Evolutionary conservation across 2,797 vertebrate species (phyloP).

Genomic region (Saxicola maurus): DNA sequence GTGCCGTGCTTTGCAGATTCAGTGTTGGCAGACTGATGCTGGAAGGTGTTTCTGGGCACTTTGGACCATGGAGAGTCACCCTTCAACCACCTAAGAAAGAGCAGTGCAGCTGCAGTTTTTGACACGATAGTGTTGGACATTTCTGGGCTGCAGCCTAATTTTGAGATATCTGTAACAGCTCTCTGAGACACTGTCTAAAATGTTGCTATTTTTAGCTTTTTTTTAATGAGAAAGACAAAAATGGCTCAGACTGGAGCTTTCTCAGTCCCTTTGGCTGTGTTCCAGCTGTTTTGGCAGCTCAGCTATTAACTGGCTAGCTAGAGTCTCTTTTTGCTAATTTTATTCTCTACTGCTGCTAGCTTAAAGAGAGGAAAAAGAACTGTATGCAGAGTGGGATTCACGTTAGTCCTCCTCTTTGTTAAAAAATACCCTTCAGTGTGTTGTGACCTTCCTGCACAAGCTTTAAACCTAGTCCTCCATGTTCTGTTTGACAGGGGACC

Average conservation of each 20-base stretch:
- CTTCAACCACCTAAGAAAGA: neutral
- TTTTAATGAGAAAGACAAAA: conserved; percentile 20
- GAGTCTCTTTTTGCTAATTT: neutral
- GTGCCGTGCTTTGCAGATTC: neutral
- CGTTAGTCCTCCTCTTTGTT: neutral
- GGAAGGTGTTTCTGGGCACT: neutral
- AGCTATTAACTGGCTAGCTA: neutral
- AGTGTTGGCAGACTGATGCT: neutral
- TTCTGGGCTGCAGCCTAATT: neutral
- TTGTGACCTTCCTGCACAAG: neutral
- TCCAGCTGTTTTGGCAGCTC: neutral
- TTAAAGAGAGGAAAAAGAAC: neutral
- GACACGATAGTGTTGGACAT: neutral
- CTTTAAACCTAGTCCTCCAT: neutral
- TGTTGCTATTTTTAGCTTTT: conserved; percentile 41
- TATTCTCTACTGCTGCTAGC: neutral
- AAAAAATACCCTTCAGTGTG: neutral
- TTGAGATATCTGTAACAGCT: neutral
- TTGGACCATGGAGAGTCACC: neutral
- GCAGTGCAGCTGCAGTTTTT: neutral
- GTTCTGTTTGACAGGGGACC: neutral
- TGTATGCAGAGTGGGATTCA: neutral
- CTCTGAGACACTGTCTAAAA: neutral
- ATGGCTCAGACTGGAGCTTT: neutral
- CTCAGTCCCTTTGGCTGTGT: neutral